A percentile compares a stretch with the other conserved stretches of the same genome.
phyloP scores from a whole-genome alignment of 2,113 vertebrate species.

The Chiloscyllium plagiosum region DNA sequence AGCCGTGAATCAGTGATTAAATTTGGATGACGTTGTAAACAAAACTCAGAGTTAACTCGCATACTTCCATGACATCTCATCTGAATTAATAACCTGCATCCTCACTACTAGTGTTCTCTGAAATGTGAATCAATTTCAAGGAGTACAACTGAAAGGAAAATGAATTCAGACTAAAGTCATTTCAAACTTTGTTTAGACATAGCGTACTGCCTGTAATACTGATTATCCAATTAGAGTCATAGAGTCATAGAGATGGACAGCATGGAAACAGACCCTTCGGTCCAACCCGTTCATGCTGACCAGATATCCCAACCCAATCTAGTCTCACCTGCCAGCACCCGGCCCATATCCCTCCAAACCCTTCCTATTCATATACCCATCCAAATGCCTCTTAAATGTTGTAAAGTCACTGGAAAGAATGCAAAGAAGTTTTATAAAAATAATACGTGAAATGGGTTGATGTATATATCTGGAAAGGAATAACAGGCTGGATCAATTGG shows the following conservation, averaged over 20 bases:
- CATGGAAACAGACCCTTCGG: too few relatives aligned
- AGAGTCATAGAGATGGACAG: too few relatives aligned
- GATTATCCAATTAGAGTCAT: neutral
- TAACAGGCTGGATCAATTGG: neutral
- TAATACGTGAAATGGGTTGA: neutral
- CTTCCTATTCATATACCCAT: too few relatives aligned
- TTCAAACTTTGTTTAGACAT: neutral
- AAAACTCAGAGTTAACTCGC: neutral
- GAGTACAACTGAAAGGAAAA: neutral
- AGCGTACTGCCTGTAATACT: neutral
- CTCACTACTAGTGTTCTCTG: neutral
- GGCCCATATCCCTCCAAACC: too few relatives aligned
- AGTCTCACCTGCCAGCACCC: too few relatives aligned
- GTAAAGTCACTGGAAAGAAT: neutral
- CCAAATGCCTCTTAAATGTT: too few relatives aligned
- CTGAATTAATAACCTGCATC: neutral
- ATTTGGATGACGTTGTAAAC: neutral
- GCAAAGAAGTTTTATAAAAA: neutral
- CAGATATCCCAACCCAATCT: too few relatives aligned
- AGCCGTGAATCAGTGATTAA: neutral
- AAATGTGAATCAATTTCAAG: neutral
- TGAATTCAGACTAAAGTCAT: too few relatives aligned
- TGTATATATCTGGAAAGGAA: neutral
- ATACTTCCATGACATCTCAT: neutral
- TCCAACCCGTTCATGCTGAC: too few relatives aligned